These are phyloP conservation scores for Drosophila monieri DNA, from an alignment of 2,888 invertebrate species.

Conservation along the genomic window DNA sequence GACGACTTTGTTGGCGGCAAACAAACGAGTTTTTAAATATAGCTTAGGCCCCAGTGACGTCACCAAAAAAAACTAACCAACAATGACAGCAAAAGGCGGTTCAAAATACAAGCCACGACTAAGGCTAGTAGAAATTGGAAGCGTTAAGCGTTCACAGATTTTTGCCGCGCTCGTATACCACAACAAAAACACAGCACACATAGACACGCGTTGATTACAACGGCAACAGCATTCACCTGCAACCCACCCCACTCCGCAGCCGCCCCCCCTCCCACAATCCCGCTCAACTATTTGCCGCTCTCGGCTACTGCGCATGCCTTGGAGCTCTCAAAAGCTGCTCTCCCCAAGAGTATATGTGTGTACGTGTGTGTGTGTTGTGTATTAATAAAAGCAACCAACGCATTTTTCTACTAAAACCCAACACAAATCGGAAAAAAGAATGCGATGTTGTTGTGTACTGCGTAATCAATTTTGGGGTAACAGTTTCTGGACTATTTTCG, in stretches of 20 bases:
- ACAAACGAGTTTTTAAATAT: conserved; percentile 67
- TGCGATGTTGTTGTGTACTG: conserved; percentile 55
- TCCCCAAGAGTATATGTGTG: conserved; percentile 5
- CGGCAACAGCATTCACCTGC: conserved; percentile 55
- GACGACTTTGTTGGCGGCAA: conserved; percentile 23
- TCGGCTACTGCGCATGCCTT: conserved; percentile 48
- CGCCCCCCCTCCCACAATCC: conserved; percentile 20
- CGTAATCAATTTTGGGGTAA: conserved; percentile 66
- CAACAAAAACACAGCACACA: conserved; percentile 41
- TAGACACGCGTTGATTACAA: conserved; percentile 39
- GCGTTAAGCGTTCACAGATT: conserved; percentile 39
- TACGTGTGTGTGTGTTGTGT: conserved; percentile 45
- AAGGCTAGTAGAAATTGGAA: conserved; percentile 43
- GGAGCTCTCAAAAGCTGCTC: conserved; percentile 55
- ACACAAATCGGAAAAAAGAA: conserved; percentile 53
- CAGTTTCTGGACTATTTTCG: conserved; percentile 56
- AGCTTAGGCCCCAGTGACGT: conserved; percentile 56
- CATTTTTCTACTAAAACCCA: conserved; percentile 62
- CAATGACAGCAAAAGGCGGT: conserved; percentile 48
- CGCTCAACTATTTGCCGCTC: conserved; percentile 6
- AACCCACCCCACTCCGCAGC: conserved; percentile 37
- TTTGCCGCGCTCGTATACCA: conserved; percentile 64
- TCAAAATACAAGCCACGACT: conserved; percentile 22
- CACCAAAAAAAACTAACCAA: conserved; percentile 43
- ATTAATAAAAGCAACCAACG: conserved; percentile 77